Base-by-base conservation (phyloP, 2,888 invertebrate species). In the Zootermopsis nevadensis region DNA sequence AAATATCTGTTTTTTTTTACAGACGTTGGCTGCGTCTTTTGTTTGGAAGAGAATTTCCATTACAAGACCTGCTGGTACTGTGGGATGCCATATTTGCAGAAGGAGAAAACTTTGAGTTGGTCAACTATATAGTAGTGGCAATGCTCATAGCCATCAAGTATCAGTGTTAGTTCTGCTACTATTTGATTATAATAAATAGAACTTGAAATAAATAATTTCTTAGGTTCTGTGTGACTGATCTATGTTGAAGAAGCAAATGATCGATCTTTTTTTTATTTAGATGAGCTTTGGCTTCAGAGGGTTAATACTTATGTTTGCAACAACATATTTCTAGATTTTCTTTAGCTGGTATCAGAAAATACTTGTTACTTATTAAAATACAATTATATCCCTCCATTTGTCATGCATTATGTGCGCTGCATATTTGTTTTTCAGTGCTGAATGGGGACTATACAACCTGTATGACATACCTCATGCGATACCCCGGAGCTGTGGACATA, bases 51-150 rank as follows among this genome's bases (percentile, higher is more conserved):
- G 97, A 97, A 89, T 96, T 96, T 89, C 93, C 95, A 2, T 92
- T 96, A 84, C 91, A 94, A 80, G 96, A 96, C 87, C 89, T 96
- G 77, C 91, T 97, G 1, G 92, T 93, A 80, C 89, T 97, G 10
- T 97, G 97, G 97, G 96, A 97, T 86, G 95, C 95, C 82, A 92
- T 96, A 85, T 95, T 97, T 90, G 93, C 95, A 0, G 94, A 94
- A 87, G 93, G 93, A 76, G 88, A 90, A 85, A 89, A 89, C 81
- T 91, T 92, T 85, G 89, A 90, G 83, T 87, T 92, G 72, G 91
- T 94, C 27, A 93, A 94, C 87, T 95, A 93, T 87, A 91, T 97
- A 80, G 92, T 96, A 86, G 92, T 96, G 15, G 94, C 96, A 27
- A 94, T 97, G 94, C 89, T 97, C 77, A 91, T 95, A 77, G 93